A percentile compares a stretch with the other conserved stretches of the same genome.
These are phyloP conservation scores for Sebastiscus albofasciatus DNA, from an alignment of 2,797 vertebrate species.

Conservation along the genomic window DNA sequence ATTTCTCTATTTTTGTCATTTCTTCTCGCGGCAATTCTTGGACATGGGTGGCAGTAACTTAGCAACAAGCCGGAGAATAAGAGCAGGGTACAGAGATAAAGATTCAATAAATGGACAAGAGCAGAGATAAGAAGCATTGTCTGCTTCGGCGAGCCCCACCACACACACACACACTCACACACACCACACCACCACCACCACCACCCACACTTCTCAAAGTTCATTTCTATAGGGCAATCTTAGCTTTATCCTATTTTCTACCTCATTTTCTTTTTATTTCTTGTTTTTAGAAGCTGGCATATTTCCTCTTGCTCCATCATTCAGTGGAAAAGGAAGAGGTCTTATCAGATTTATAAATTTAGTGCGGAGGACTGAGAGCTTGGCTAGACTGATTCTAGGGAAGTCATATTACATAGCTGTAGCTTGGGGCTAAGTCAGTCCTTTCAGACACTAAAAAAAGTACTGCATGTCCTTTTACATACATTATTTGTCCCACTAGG, in stretches of 20 bases:
- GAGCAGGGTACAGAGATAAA: conserved; percentile 64
- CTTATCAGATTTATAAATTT: conserved; percentile 13
- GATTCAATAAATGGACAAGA: conserved; percentile 78
- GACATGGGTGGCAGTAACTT: conserved; percentile 82
- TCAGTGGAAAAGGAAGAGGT: background rate
- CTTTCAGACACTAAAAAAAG: background rate
- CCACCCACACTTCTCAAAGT: conserved; percentile 9
- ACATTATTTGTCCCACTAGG: conserved; percentile 20
- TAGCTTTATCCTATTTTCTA: conserved; percentile 31
- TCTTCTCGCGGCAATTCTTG: conserved; percentile 66
- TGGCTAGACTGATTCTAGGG: background rate
- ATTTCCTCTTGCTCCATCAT: background rate
- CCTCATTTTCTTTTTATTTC: conserved; percentile 21
- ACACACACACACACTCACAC: conserved; percentile 1
- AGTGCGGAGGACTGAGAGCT: conserved; percentile 1
- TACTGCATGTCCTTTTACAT: background rate
- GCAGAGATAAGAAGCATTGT: conserved; percentile 69
- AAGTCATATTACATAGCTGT: background rate
- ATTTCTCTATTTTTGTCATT: conserved; percentile 74
- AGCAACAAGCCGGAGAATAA: conserved; percentile 82
- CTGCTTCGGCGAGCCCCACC: conserved; percentile 21
- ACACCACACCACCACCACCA: background rate
- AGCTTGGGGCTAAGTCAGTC: conserved; percentile 14
- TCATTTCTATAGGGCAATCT: conserved; percentile 38
- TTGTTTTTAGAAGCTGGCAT: conserved; percentile 22